Evolutionary conservation across 2,113 vertebrate species (phyloP), one percentile per base, ranked within the genome.

Genomic region (Peromyscus maniculatus): DNA sequence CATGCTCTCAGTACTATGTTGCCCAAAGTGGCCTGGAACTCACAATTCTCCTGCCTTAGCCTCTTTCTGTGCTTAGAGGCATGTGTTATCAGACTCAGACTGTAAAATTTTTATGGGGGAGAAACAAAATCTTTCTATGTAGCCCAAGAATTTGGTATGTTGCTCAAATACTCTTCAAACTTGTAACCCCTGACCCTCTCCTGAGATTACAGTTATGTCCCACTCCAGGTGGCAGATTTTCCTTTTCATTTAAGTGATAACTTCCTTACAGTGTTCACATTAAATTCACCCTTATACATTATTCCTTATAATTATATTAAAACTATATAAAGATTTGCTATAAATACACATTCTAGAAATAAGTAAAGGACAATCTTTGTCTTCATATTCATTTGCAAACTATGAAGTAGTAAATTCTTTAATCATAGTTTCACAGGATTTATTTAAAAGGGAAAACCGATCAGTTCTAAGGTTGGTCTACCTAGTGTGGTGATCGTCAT

Each of bases 381-480:
- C 43, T 84, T 57, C 92, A 91, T 94, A 55, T 52, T 93, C 16
- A 66, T 15, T 89, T 78, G 13, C 62, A 46, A 69, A 97, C 74
- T 83, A 43, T 17, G 72, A 93, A 94, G 75, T 49, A 96, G 55
- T 86, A 49, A 39, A 78, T 43, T 43, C 67, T 67, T 87, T 83
- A 91, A 31, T 83, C 86, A 52, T 3, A 36, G 17, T 80, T 96
- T 96, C 88, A 93, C 2, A 64, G 69, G 91, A 82, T 46, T 96
- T 52, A 84, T 71, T 96, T 97, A 92, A 96, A 87, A 93, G 49
- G 3, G 46, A 89, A 96, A 66, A 67, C 67, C 52, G 43, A 21
- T 77, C 57, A 82, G 19, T 91, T 94, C 91, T 49, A 84, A 95
- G 59, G 66, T 82, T 62, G 28, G n/a, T 74, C 80, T 91, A 91